phyloP scores from a whole-genome alignment of 2,797 vertebrate species.

The Hoplostethus mediterraneus region DNA sequence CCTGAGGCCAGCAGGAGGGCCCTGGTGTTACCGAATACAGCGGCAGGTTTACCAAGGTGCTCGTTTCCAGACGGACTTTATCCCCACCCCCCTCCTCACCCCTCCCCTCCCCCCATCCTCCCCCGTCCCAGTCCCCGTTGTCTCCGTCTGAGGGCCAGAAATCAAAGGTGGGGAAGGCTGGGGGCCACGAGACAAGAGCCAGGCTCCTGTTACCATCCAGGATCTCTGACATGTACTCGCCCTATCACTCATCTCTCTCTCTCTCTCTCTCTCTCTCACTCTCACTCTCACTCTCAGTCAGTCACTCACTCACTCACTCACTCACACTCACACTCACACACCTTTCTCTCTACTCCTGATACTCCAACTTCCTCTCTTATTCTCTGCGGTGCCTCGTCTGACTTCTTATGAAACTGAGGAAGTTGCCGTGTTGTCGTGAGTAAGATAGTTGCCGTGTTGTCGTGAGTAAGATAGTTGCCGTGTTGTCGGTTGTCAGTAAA shows the following conservation, averaged over 20 bases:
- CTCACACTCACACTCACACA: constrained; percentile 5
- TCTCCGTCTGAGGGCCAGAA: not conserved
- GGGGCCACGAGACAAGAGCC: too few relatives aligned
- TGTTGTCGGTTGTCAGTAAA: not conserved
- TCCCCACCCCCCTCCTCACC: not conserved
- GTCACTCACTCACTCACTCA: not conserved
- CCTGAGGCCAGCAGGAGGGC: too few relatives aligned
- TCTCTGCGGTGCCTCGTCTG: not conserved
- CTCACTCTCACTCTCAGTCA: constrained; percentile 1
- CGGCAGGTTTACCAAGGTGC: constrained; percentile 43
- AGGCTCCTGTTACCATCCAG: too few relatives aligned
- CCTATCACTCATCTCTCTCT: not conserved
- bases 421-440: not conserved
- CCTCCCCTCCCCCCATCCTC: too few relatives aligned
- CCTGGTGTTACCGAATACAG: constrained; percentile 26
- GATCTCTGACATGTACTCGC: too few relatives aligned
- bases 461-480: too few relatives aligned
- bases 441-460: too few relatives aligned
- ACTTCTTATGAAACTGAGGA: not conserved
- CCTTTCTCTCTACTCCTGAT: constrained; percentile 7
- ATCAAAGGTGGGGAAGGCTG: constrained; percentile 6
- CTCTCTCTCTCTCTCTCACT: not conserved
- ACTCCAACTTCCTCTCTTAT: not conserved
- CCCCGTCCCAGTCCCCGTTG: too few relatives aligned
- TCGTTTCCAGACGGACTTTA: constrained; percentile 32